Percentiles rank a stretch among this genome's conserved stretches.
Conservation (phyloP, 2,113 vertebrate genomes). For the Aepyceros melampus region DNA sequence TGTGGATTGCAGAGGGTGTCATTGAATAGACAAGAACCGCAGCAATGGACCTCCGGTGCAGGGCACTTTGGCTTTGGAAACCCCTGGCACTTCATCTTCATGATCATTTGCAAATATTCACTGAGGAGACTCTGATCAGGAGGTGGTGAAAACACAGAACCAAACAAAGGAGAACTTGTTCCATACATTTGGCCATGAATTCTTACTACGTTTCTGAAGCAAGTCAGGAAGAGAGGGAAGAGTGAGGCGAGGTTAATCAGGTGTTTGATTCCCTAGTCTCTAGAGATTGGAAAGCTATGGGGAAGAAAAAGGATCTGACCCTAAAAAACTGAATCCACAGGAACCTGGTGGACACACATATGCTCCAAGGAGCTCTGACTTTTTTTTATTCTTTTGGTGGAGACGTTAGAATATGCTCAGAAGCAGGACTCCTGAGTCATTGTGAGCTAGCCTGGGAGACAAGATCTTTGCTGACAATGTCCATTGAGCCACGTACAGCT, state of each 20-base stretch:
- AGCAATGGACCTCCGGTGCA: background rate
- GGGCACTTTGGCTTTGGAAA: background rate
- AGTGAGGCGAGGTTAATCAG: background rate
- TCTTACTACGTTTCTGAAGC: background rate
- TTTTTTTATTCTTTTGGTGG: background rate
- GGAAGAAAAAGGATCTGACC: background rate
- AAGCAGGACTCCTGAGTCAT: background rate
- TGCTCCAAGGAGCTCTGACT: background rate
- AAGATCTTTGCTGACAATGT: background rate
- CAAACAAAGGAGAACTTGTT: background rate
- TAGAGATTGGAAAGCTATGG: background rate
- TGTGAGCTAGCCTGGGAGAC: background rate
- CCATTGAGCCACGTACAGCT: background rate
- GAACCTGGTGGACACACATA: background rate
- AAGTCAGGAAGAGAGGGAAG: background rate
- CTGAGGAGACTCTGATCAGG: background rate
- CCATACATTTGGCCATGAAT: background rate
- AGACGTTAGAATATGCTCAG: background rate
- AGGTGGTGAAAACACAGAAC: background rate
- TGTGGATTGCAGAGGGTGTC: background rate
- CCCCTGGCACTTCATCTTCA: background rate
- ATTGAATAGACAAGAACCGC: background rate
- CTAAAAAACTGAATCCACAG: background rate
- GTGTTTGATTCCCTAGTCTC: background rate
- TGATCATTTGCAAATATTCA: constrained; percentile 8